Conservation (phyloP, 2,797 vertebrate species). For the Hylomyscus alleni region DNA sequence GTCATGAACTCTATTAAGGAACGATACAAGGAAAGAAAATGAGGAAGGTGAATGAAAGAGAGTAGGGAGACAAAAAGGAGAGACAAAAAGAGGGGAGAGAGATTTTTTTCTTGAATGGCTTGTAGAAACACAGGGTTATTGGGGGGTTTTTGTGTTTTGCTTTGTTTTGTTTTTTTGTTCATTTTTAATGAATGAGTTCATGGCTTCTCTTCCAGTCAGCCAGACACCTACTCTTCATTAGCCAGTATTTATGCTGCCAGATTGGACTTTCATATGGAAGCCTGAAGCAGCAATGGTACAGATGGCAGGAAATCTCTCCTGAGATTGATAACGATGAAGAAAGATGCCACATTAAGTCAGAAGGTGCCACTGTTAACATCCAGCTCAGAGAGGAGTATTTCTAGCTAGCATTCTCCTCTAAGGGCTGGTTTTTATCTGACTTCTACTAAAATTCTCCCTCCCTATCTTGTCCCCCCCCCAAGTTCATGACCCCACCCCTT, state of each 20-base stretch:
- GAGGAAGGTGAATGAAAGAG: constrained; percentile 58
- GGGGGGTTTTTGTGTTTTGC: too few relatives aligned
- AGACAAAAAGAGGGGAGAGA: constrained; percentile 47
- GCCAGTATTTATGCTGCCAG: constrained; percentile 89
- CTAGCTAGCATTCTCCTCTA: constrained; percentile 85
- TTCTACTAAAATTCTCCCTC: constrained; percentile 81
- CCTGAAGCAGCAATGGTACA: constrained; percentile 88
- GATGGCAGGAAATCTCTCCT: constrained; percentile 89
- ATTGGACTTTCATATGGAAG: constrained; percentile 91
- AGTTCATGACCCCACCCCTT: constrained; percentile 79
- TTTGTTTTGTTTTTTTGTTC: neutral
- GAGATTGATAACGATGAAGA: constrained; percentile 90
- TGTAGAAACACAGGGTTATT: constrained; percentile 77
- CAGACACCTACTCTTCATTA: constrained; percentile 89
- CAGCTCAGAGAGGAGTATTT: constrained; percentile 87
- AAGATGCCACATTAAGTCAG: constrained; percentile 90
- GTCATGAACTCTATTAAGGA: constrained; percentile 78
- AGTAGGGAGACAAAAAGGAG: neutral
- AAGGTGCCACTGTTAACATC: constrained; percentile 90
- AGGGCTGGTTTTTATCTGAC: constrained; percentile 87
- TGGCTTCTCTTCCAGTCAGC: constrained; percentile 85
- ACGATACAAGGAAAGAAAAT: constrained; percentile 74
- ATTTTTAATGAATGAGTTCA: constrained; percentile 81
- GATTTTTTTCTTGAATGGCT: constrained; percentile 86
- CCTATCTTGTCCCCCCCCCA: constrained; percentile 71